Percentiles rank a stretch among this genome's conserved stretches.
These are phyloP conservation scores for Ambastaia sidthimunki DNA, from an alignment of 2,797 vertebrate genomes.

Conservation along the genomic window DNA sequence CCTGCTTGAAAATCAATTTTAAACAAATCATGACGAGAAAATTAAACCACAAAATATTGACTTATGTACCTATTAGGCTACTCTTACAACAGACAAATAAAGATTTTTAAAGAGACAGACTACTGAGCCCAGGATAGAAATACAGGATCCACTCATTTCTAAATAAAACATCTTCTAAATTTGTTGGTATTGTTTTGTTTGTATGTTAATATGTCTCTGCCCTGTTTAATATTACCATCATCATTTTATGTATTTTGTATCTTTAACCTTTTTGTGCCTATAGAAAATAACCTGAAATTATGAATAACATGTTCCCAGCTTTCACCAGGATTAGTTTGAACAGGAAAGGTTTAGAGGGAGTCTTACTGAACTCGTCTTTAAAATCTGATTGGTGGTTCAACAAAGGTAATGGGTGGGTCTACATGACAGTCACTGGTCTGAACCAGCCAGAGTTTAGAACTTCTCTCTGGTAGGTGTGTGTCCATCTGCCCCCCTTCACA, in stretches of 20 bases:
- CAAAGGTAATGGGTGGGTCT: slow-evolving; percentile 71
- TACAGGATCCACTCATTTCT: neutral
- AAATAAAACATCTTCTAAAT: neutral
- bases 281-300: neutral
- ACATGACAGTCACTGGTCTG: slow-evolving; percentile 67
- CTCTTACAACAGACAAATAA: slow-evolving; percentile 14
- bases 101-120: slow-evolving; percentile 20
- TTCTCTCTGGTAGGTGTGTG: slow-evolving; percentile 58
- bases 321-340: slow-evolving; percentile 77
- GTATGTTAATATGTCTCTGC: neutral
- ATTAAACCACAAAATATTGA: slow-evolving; percentile 38
- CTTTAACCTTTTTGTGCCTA: too few relatives aligned
- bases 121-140: slow-evolving; percentile 8
- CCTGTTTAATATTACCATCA: neutral
- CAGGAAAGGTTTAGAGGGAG: slow-evolving; percentile 65
- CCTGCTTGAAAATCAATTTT: slow-evolving; percentile 10
- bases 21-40: slow-evolving; percentile 6
- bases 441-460: slow-evolving; percentile 50
- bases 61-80: neutral
- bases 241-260: neutral
- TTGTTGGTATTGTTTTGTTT: neutral
- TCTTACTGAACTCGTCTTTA: slow-evolving; percentile 14
- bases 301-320: slow-evolving; percentile 64
- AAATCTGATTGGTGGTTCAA: slow-evolving; percentile 72
- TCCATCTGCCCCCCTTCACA: slow-evolving; percentile 79